Conservation (phyloP, 2,888 invertebrate species). For the Cerceris rybyensis region DNA sequence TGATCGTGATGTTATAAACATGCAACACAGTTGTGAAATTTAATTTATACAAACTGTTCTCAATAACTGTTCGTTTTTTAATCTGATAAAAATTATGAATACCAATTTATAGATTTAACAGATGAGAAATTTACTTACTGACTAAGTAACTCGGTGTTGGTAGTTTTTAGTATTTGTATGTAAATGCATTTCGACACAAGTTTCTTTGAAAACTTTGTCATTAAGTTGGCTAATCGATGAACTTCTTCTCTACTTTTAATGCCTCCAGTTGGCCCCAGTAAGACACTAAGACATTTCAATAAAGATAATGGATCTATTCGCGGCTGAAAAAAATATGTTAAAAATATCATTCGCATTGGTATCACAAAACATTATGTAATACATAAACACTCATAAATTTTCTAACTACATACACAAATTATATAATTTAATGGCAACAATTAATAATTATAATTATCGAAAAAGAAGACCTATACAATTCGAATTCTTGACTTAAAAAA, state of each 20-base stretch:
- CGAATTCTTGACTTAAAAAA: no score
- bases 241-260: slow-evolving; percentile 95
- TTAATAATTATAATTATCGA: no score
- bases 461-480: no score
- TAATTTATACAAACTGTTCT: no score
- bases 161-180: slow-evolving; percentile 94
- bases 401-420: no score
- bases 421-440: no score
- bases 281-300: slow-evolving; percentile 93
- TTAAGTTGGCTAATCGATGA: slow-evolving; percentile 94
- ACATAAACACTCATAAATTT: no score
- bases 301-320: slow-evolving; percentile 95
- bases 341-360: slow-evolving; percentile 4
- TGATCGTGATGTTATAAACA: slow-evolving; percentile 66
- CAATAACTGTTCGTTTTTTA: no score
- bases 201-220: slow-evolving; percentile 97
- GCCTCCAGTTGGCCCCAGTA: slow-evolving; percentile 92
- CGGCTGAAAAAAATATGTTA: slow-evolving; percentile 85
- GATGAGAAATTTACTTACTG: slow-evolving; percentile 83
- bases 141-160: slow-evolving; percentile 91
- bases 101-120: neutral
- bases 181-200: slow-evolving; percentile 97
- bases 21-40: slow-evolving; percentile 48
- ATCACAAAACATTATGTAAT: neutral
- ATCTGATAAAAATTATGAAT: neutral